These are phyloP conservation scores for Heliconius nattereri DNA, from an alignment of 1,140 invertebrate species.

Conservation along the genomic window DNA sequence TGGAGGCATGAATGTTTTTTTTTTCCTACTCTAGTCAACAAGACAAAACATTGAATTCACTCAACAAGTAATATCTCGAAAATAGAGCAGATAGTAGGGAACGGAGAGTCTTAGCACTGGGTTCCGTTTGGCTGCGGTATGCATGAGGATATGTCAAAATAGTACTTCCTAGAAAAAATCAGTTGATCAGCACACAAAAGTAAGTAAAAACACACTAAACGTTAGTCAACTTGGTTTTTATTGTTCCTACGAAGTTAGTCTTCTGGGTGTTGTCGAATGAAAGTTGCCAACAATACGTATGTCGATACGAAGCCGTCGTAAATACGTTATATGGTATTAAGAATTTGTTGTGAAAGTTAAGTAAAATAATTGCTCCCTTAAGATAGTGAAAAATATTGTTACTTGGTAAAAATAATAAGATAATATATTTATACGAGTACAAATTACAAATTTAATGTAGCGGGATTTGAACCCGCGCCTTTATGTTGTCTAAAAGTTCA, in stretches of 20 bases:
- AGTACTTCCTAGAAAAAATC: neutral
- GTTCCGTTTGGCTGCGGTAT: no score
- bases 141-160: neutral
- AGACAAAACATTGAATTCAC: no score
- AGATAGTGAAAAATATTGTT: neutral
- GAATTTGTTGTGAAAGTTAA: neutral
- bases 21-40: no score
- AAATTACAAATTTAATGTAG: no score
- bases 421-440: no score
- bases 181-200: neutral
- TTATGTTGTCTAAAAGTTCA: no score
- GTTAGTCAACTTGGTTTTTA: neutral
- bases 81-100: no score
- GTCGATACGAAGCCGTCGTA: neutral
- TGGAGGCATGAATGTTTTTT: no score
- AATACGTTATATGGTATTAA: neutral
- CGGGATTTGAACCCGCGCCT: no score
- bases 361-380: neutral
- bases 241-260: neutral
- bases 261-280: constrained; percentile 1
- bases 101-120: no score
- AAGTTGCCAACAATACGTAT: constrained; percentile 8
- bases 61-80: no score
- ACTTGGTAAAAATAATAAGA: no score
- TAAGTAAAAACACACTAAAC: neutral